Conservation (phyloP, 2,888 invertebrate genomes). For the Kuschelorhynchus macadamiae region DNA sequence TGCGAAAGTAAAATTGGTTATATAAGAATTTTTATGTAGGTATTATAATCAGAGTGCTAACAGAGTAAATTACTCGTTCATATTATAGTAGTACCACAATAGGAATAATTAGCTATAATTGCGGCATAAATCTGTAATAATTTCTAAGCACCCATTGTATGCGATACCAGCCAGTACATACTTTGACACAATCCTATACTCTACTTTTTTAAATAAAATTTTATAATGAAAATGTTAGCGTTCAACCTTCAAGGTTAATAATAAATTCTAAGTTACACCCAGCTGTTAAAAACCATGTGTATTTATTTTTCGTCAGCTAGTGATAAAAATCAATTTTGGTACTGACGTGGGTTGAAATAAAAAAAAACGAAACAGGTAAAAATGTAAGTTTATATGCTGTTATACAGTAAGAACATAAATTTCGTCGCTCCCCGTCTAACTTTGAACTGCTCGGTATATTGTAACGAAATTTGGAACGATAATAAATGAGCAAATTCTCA, state of each 20-base stretch:
- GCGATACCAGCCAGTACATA: neutral
- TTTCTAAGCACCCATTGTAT: slow-evolving; percentile 25
- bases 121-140: slow-evolving; percentile 19
- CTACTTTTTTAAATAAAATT: slow-evolving; percentile 11
- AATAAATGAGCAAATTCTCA: no score
- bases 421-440: no score
- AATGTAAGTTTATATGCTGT: no score
- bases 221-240: slow-evolving; percentile 10
- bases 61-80: slow-evolving; percentile 1
- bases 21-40: neutral
- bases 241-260: slow-evolving; percentile 8
- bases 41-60: neutral
- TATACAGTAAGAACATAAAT: no score
- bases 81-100: slow-evolving; percentile 1
- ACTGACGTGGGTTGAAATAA: no score
- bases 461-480: no score
- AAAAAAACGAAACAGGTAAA: no score
- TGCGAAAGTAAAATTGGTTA: neutral
- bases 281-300: no score
- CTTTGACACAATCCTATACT: slow-evolving; percentile 25
- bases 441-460: no score
- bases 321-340: no score
- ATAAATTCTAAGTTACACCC: slow-evolving; percentile 21
- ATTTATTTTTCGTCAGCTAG: no score
- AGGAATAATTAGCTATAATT: slow-evolving; percentile 15